Base-by-base conservation (phyloP, 2,888 invertebrate species). In the Eueremaeus valkanovi region DNA sequence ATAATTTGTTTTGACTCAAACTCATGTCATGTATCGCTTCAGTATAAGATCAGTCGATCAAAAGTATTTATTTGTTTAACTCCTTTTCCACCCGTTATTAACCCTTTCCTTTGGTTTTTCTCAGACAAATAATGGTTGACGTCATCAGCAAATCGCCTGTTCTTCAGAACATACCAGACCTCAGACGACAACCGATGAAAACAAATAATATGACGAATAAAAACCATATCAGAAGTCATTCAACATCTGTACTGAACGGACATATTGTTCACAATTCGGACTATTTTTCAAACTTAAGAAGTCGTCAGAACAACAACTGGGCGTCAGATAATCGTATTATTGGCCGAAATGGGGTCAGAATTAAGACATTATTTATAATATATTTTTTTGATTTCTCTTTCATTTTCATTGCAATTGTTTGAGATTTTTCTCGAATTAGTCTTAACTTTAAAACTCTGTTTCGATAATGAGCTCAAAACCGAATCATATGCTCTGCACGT, bases 101-200 rank as follows among this genome's bases (percentile, higher is more conserved):
- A 51, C 18, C 5, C 5, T 6, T 51, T 51, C 18, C 18, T 8
- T 51, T 21, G 6, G 6, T n/a, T 51, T 58, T 16, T 24, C 24
- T 58, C 16, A 58, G 58, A 16, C 24, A 9, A 58, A 58, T 58
- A 58, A 58, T 58, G 58, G 58, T 58, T 29, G 58, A 58, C 58
- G 29, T 58, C 27, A 58, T 58, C 58, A 58, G 24, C 58, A 58
- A 58, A 58, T 24, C 24, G 58, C 24, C 58, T 5, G 27, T 24
- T 2, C 24, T 58, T 18, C 29, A 24, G 9, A 58, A 21, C 29
- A 58, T 24, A 58, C 24, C 6, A 21, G 58, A 58, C 8, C 24
- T 58, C 45, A 27, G 24, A 58, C 21, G 58, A 24, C 24, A 58
- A 18, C 58, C 24, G 16, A 58, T 3, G 24, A 58, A 24, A 5